Percentiles rank a stretch among this genome's conserved stretches.
These are phyloP conservation scores for Rhingia campestris DNA, from an alignment of 2,888 invertebrate genomes.

Conservation along the genomic window DNA sequence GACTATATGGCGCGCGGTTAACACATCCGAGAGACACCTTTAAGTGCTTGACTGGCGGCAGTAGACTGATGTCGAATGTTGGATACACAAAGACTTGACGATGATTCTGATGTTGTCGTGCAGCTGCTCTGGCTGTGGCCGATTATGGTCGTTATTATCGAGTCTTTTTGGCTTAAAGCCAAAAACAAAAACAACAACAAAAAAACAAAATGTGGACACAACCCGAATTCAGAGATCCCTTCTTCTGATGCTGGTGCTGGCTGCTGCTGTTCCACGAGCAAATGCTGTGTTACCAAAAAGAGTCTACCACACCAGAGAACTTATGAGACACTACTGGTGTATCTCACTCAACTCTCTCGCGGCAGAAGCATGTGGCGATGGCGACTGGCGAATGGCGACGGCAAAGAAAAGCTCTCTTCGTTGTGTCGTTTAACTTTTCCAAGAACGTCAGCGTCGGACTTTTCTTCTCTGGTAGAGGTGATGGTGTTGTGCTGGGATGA, in stretches of 20 bases:
- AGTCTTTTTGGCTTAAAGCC: slow-evolving; percentile 59
- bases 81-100: slow-evolving; percentile 56
- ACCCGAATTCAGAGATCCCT: slow-evolving; percentile 51
- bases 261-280: slow-evolving; percentile 23
- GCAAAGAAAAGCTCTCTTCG: slow-evolving; percentile 65
- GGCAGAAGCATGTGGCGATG: slow-evolving; percentile 19
- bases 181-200: slow-evolving; percentile 28
- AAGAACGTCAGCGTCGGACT: slow-evolving; percentile 55
- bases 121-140: slow-evolving; percentile 20
- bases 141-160: slow-evolving; percentile 33
- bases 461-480: slow-evolving; percentile 57
- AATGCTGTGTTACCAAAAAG: slow-evolving; percentile 5
- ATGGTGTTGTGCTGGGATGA: slow-evolving; percentile 2
- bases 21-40: slow-evolving; percentile 52
- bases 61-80: slow-evolving; percentile 49
- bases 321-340: slow-evolving; percentile 67
- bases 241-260: slow-evolving; percentile 17
- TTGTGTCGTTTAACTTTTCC: slow-evolving; percentile 68
- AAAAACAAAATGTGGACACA: slow-evolving; percentile 39
- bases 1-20: slow-evolving; percentile 58
- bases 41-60: slow-evolving; percentile 61
- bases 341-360: slow-evolving; percentile 42
- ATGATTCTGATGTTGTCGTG: slow-evolving; percentile 46
- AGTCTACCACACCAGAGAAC: slow-evolving; percentile 68
- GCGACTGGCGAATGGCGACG: slow-evolving; percentile 2